phyloP scores from a whole-genome alignment of 2,113 vertebrate genomes.

The Campylomormyrus numenius region DNA sequence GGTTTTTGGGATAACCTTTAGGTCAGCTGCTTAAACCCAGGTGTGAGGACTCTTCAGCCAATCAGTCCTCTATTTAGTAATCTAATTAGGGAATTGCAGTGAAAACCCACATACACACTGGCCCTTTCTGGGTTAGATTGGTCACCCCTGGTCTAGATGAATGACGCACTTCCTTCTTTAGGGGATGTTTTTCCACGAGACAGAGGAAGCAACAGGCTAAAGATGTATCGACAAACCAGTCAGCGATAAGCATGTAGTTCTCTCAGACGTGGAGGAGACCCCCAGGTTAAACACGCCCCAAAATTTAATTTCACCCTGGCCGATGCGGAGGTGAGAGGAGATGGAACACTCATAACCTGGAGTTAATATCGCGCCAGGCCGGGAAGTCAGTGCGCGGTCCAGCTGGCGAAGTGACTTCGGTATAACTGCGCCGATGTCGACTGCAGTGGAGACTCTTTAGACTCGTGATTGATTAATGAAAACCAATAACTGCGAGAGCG shows the following conservation, averaged over 20 bases:
- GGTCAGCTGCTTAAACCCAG: not conserved
- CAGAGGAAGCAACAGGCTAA: not conserved
- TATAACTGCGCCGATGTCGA: not conserved
- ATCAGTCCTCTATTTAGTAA: not conserved
- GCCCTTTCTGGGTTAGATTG: not conserved
- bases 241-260: not conserved
- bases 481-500: not conserved
- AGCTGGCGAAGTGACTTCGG: not conserved
- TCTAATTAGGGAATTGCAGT: not conserved
- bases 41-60: not conserved
- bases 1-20: not conserved
- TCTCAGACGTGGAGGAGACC: not conserved
- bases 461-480: not conserved
- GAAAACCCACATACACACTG: not conserved
- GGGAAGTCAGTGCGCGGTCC: not conserved
- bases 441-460: not conserved
- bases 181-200: not conserved
- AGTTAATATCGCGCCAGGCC: not conserved
- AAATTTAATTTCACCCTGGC: constrained; percentile 8
- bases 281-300: not conserved
- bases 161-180: not conserved
- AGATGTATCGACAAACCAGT: not conserved
- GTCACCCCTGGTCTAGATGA: not conserved
- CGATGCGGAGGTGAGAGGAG: not conserved
- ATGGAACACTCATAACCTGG: not conserved